Conservation (phyloP, 2,113 vertebrate species). For the Cynopterus brachyotis region DNA sequence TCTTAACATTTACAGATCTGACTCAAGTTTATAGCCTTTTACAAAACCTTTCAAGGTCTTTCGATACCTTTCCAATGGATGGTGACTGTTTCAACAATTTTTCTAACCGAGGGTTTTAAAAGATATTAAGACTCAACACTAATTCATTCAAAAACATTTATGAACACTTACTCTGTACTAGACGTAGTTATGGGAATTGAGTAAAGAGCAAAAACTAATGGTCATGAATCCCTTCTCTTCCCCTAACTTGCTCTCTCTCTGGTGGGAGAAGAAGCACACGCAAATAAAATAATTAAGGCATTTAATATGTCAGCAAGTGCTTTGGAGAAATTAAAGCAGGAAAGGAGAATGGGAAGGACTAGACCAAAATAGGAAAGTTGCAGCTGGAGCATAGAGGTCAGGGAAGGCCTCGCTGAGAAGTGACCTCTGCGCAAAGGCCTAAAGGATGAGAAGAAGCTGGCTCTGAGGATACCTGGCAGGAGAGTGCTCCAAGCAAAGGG, state of each 20-base stretch:
- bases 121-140: not conserved
- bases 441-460: not conserved
- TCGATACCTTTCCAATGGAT: not conserved
- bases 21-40: not conserved
- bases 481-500: not conserved
- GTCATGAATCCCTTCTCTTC: not conserved
- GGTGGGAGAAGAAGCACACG: not conserved
- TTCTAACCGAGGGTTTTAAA: not conserved
- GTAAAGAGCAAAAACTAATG: not conserved
- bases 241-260: not conserved
- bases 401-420: not conserved
- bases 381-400: not conserved
- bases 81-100: not conserved
- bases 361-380: not conserved
- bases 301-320: not conserved
- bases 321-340: not conserved
- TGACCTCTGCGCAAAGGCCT: not conserved
- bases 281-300: not conserved
- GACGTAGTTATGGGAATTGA: not conserved
- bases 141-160: not conserved
- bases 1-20: not conserved
- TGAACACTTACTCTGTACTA: not conserved
- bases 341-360: not conserved
- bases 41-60: not conserved
- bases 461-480: not conserved